A percentile compares a stretch with the other conserved stretches of the same genome.
phyloP scores from a whole-genome alignment of 2,113 vertebrate species.

The Pedionomus torquatus region DNA sequence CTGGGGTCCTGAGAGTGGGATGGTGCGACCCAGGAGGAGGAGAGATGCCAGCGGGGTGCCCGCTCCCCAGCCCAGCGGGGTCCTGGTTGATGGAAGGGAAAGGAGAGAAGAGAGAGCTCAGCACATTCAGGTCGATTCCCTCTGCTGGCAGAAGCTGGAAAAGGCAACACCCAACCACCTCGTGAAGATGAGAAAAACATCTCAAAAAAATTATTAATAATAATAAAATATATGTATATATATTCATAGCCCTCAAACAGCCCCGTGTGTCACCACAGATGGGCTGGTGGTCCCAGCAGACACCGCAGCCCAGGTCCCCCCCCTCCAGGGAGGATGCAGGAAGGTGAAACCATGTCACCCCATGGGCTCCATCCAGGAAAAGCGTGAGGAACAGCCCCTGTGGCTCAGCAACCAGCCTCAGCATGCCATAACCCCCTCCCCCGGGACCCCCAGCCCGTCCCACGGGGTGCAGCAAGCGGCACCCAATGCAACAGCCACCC shows the following conservation, averaged over 20 bases:
- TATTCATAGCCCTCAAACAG: fast-evolving
- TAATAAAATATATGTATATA: fast-evolving
- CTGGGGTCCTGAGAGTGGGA: neutral
- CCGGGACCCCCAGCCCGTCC: neutral
- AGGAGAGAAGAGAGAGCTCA: neutral
- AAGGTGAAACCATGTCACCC: fast-evolving
- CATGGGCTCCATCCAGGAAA: fast-evolving
- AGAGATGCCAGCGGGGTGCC: neutral
- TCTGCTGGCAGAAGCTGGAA: constrained; percentile 58
- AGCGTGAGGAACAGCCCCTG: fast-evolving
- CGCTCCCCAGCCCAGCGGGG: neutral
- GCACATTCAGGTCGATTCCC: constrained; percentile 24
- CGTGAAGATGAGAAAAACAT: fast-evolving
- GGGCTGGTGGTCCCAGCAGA: neutral
- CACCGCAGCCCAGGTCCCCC: fast-evolving
- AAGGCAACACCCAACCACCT: constrained; percentile 23
- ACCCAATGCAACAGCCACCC: fast-evolving
- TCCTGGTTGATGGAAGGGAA: neutral
- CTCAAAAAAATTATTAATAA: no score
- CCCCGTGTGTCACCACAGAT: fast-evolving
- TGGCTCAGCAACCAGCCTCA: neutral
- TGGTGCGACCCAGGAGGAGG: neutral
- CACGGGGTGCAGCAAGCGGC: fast-evolving
- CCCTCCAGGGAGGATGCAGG: fast-evolving
- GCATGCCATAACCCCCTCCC: neutral